Evolutionary conservation across 2,797 vertebrate species (phyloP).

Genomic region (Chloroceryle inda): DNA sequence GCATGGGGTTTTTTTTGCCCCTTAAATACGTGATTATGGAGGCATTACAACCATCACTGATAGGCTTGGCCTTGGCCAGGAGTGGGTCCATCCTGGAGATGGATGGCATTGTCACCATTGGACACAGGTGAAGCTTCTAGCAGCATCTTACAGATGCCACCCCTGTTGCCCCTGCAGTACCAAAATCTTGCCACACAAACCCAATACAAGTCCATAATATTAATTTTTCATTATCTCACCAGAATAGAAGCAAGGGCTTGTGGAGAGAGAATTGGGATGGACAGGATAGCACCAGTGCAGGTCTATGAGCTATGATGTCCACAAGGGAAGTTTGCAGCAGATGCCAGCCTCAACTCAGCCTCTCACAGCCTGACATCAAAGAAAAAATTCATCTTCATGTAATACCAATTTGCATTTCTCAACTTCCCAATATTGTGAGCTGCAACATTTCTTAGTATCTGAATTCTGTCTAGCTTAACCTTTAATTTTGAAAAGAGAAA

Average conservation of each 20-base stretch:
- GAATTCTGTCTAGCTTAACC: neutral
- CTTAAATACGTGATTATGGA: neutral
- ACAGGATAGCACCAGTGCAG: neutral
- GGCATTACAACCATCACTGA: accelerated
- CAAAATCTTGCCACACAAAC: neutral
- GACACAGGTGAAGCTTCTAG: neutral
- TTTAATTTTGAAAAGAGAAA: neutral
- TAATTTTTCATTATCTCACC: neutral
- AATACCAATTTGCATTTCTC: neutral
- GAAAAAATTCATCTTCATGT: neutral
- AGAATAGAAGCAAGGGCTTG: neutral
- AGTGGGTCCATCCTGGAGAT: accelerated
- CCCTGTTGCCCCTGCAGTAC: neutral
- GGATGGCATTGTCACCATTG: accelerated
- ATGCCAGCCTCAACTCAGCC: neutral
- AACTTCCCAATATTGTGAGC: neutral
- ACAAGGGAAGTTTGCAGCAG: neutral
- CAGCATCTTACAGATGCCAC: neutral
- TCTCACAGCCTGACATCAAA: neutral
- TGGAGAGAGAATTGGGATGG: neutral
- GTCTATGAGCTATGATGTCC: neutral
- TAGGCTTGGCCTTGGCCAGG: neutral
- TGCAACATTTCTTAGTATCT: neutral
- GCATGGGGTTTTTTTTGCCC: neutral
- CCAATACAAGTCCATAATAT: neutral